Evolutionary conservation across 1,140 invertebrate species (phyloP).

Genomic region (Ectropis grisescens): DNA sequence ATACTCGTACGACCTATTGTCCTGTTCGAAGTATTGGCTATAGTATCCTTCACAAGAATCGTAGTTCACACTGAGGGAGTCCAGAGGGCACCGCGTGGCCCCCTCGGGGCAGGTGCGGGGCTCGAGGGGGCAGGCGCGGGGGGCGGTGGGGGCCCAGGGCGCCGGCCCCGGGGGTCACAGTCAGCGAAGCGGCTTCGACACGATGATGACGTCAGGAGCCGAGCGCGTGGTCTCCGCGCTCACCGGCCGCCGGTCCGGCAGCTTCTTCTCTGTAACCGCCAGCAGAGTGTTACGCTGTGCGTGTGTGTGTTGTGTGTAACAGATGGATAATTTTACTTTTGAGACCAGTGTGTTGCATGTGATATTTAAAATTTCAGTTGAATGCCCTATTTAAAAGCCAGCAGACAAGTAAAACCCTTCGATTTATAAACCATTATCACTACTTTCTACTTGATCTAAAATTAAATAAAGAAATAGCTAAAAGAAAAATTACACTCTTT

Average conservation of each 20-base stretch:
- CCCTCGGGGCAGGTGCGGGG: conserved; percentile 46
- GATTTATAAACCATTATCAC: no score
- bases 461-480: no score
- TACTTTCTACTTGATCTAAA: no score
- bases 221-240: conserved; percentile 86
- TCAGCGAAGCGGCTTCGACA: conserved; percentile 65
- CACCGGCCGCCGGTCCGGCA: conserved; percentile 71
- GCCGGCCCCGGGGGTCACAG: conserved; percentile 55
- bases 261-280: conserved; percentile 48
- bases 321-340: neutral
- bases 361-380: no score
- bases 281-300: neutral
- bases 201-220: conserved; percentile 85
- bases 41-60: conserved; percentile 49
- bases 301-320: neutral
- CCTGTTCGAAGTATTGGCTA: conserved; percentile 49
- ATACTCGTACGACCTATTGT: conserved; percentile 51
- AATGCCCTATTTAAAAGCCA: no score
- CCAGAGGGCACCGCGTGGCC: conserved; percentile 30
- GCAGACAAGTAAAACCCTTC: no score
- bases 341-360: no score
- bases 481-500: no score
- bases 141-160: conserved; percentile 51
- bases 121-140: conserved; percentile 29
- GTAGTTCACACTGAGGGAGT: conserved; percentile 30